Evolutionary conservation across 2,888 invertebrate genomes (phyloP).

Genomic region (Rhamnusium bicolor): DNA sequence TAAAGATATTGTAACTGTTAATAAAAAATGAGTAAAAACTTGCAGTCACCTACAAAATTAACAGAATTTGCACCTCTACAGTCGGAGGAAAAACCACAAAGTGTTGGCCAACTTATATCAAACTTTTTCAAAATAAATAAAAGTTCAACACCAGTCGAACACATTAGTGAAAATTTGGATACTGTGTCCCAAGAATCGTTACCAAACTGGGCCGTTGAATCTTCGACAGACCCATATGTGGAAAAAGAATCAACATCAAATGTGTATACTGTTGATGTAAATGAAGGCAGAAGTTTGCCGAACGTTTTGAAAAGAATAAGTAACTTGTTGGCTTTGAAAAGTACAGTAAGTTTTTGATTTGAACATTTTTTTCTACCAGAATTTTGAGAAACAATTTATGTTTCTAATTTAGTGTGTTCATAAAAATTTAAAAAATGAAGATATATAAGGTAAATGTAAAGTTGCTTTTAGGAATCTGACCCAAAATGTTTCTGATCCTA

Average conservation of each 20-base stretch:
- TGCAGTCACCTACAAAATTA: conserved; percentile 77
- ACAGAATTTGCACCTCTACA: conserved; percentile 87
- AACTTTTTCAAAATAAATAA: conserved; percentile 83
- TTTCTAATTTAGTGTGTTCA: too few relatives aligned
- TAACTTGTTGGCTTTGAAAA: conserved; percentile 87
- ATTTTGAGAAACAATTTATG: too few relatives aligned
- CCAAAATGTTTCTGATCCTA: too few relatives aligned
- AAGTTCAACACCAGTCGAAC: conserved; percentile 71
- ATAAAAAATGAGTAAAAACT: conserved; percentile 59
- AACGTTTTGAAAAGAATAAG: conserved; percentile 91
- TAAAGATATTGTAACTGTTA: too few relatives aligned
- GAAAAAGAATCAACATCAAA: conserved; percentile 45
- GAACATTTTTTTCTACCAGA: too few relatives aligned
- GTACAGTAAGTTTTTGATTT: conserved; percentile 76
- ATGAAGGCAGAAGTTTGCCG: conserved; percentile 85
- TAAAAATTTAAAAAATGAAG: too few relatives aligned
- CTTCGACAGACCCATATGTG: conserved; percentile 61
- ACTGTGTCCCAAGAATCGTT: conserved; percentile 62
- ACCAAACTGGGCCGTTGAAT: conserved; percentile 67
- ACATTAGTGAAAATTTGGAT: conserved; percentile 58
- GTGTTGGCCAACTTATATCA: conserved; percentile 81
- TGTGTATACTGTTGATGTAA: conserved; percentile 73
- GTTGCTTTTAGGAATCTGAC: too few relatives aligned
- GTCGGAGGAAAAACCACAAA: conserved; percentile 82
- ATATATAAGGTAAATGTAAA: too few relatives aligned